A percentile compares a stretch with the other conserved stretches of the same genome.
Evolutionary conservation across 2,888 invertebrate genomes (phyloP).

Genomic region (Ecdyonurus torrentis): DNA sequence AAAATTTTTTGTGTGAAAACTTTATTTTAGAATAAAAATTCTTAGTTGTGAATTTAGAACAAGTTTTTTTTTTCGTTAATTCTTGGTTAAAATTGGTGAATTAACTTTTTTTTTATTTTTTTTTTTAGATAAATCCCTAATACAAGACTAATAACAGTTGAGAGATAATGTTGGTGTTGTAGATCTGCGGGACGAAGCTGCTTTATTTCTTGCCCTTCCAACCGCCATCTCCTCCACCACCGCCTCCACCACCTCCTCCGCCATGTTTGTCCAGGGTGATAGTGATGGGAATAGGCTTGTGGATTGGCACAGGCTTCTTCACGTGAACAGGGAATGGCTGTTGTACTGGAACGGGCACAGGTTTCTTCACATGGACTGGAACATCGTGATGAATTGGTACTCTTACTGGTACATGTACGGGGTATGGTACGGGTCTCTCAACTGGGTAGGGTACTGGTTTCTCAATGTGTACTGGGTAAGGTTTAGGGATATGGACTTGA

Average conservation of each 20-base stretch:
- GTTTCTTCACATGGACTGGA: slow-evolving; percentile 10
- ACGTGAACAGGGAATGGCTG: not conserved
- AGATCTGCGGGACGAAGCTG: not conserved
- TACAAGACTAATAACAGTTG: no score
- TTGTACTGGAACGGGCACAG: slow-evolving; percentile 9
- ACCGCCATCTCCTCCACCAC: not conserved
- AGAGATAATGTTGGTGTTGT: not conserved
- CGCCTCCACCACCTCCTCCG: not conserved
- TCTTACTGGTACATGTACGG: slow-evolving; percentile 7
- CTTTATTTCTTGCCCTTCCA: slow-evolving; percentile 3
- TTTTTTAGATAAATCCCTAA: no score
- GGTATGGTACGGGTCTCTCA: slow-evolving; percentile 6
- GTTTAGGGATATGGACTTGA: slow-evolving; percentile 5
- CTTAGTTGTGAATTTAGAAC: no score
- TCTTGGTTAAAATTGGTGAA: no score
- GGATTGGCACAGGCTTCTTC: not conserved
- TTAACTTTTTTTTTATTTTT: not conserved
- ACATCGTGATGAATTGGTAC: slow-evolving; percentile 7
- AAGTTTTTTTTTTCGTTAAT: no score
- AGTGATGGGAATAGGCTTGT: not conserved
- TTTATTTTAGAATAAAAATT: no score
- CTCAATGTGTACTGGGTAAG: slow-evolving; percentile 8
- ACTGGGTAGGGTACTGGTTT: slow-evolving; percentile 7
- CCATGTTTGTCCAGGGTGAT: not conserved
- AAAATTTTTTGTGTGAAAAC: no score